Evolutionary conservation across 2,888 invertebrate species (phyloP).

Genomic region (Oscheius sp.): DNA sequence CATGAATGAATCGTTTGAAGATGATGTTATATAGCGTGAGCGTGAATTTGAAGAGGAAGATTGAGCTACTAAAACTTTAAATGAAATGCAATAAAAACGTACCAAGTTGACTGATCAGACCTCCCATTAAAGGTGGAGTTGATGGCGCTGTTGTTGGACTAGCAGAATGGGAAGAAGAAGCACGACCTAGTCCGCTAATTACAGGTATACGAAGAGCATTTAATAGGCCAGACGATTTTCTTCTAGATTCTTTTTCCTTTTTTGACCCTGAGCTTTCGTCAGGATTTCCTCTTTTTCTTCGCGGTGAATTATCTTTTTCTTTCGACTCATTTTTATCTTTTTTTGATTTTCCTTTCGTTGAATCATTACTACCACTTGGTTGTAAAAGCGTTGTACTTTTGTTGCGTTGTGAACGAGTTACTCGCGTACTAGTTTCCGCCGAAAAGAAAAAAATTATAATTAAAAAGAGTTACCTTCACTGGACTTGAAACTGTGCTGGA

Average conservation of each 20-base stretch:
- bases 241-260: conserved; percentile 36
- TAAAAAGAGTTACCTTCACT: not conserved
- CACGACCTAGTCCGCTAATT: conserved; percentile 26
- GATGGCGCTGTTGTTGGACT: conserved; percentile 8
- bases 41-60: not conserved
- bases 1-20: not conserved
- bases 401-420: conserved; percentile 26
- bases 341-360: conserved; percentile 11
- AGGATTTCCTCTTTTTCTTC: conserved; percentile 30
- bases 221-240: conserved; percentile 40
- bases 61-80: not conserved
- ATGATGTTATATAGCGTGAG: not conserved
- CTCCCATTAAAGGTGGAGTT: conserved; percentile 16
- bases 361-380: no score
- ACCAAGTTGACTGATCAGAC: conserved; percentile 2
- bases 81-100: not conserved
- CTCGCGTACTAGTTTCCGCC: conserved; percentile 4
- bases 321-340: conserved; percentile 1
- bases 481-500: conserved; percentile 9
- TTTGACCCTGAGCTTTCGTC: conserved; percentile 32
- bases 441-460: not conserved
- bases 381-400: not conserved
- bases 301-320: not conserved
- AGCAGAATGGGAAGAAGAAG: conserved; percentile 24
- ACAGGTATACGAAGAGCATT: conserved; percentile 42